Conservation (phyloP, 2,888 invertebrate species). For the Lithophane socia region DNA sequence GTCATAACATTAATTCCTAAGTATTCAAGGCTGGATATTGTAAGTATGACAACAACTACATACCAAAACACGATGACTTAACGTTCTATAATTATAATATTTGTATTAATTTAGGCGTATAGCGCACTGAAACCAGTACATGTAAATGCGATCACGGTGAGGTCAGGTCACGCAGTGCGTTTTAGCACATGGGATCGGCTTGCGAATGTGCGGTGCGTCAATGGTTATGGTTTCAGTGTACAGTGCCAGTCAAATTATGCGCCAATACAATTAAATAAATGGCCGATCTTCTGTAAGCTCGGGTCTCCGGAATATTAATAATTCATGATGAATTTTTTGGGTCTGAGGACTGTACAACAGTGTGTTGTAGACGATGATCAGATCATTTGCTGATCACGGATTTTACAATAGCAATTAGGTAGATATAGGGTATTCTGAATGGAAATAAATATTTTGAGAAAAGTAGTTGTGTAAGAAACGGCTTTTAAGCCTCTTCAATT, state of each 20-base stretch:
- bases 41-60: slow-evolving; percentile 48
- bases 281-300: slow-evolving; percentile 38
- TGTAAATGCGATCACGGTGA: slow-evolving; percentile 15
- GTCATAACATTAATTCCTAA: slow-evolving; percentile 54
- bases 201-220: slow-evolving; percentile 3
- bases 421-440: background rate
- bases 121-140: slow-evolving; percentile 45
- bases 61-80: slow-evolving; percentile 54
- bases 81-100: slow-evolving; percentile 44
- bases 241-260: slow-evolving; percentile 3
- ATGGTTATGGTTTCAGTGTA: slow-evolving; percentile 34
- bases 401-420: slow-evolving; percentile 24
- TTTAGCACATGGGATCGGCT: background rate
- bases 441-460: slow-evolving; percentile 15
- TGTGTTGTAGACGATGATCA: background rate
- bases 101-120: slow-evolving; percentile 38
- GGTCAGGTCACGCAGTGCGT: background rate
- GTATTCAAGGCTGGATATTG: slow-evolving; percentile 54
- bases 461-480: background rate
- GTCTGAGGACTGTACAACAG: slow-evolving; percentile 5
- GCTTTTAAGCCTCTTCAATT: slow-evolving; percentile 50
- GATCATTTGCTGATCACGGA: slow-evolving; percentile 2
- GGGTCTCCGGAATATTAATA: slow-evolving; percentile 34
- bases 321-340: background rate
- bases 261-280: slow-evolving; percentile 23